Conservation (phyloP, 2,113 vertebrate species). For the Morone saxatilis region DNA sequence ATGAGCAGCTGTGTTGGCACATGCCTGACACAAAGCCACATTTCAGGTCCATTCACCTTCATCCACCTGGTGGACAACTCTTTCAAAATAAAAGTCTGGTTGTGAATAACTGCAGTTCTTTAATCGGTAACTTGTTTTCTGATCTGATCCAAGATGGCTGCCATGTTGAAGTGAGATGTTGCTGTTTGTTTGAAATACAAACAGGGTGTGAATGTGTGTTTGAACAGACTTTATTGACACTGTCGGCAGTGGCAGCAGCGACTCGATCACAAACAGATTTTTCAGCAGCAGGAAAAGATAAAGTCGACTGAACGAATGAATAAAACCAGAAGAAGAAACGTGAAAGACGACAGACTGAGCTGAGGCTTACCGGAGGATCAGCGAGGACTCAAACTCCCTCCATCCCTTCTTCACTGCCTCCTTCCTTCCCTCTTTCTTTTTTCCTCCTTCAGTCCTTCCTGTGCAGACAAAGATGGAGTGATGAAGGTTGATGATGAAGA, state of each 20-base stretch:
- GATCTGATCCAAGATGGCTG: conserved; percentile 38
- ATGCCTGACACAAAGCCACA: not conserved
- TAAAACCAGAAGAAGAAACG: not conserved
- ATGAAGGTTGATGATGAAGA: conserved; percentile 46
- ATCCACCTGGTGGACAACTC: not conserved
- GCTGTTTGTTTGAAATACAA: conserved; percentile 2
- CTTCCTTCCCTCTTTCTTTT: not conserved
- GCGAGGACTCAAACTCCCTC: conserved; percentile 45
- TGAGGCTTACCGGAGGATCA: conserved; percentile 58
- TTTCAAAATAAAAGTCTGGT: conserved; percentile 10
- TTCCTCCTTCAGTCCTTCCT: conserved; percentile 15
- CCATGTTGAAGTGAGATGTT: conserved; percentile 14
- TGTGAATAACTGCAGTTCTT: not conserved
- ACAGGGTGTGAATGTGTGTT: conserved; percentile 21
- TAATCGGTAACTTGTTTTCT: not conserved
- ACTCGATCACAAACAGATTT: not conserved
- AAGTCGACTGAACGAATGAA: not conserved
- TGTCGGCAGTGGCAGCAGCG: not conserved
- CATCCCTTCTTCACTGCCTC: conserved; percentile 34
- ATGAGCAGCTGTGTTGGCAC: not conserved
- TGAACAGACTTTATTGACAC: conserved; percentile 42
- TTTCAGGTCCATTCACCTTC: not conserved
- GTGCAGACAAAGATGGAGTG: conserved; percentile 53
- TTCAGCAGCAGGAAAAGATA: not conserved
- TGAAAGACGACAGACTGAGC: not conserved